Base-by-base conservation (phyloP, 2,797 vertebrate species). In the Crenichthys baileyi region DNA sequence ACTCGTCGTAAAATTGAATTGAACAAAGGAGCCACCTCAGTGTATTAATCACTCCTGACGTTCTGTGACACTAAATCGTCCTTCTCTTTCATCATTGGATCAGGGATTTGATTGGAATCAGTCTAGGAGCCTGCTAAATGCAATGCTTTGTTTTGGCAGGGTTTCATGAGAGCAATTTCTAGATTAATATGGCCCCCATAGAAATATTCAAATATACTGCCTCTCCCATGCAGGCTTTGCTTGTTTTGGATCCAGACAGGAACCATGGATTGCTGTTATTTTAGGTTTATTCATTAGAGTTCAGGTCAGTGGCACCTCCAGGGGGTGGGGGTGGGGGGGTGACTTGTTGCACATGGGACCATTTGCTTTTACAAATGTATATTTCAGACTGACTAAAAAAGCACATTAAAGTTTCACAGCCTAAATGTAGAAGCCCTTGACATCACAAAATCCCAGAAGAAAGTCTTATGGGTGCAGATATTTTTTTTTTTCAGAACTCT, bases 1-100 rank as follows among this genome's bases (percentile, higher is more conserved):
- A n/a, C n/a, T n/a, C n/a, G n/a, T n/a, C n/a, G n/a, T n/a, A n/a
- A n/a, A n/a, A n/a, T n/a, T n/a, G n/a, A n/a, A n/a, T n/a, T n/a
- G 78, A 85, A 89, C 85, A 88, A 92, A 88, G 87, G 16, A 73
- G 79, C 79, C 85, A 83, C 78, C 79, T 87, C 78, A 36, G 29
- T 71, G 75, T 71, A 92, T 90, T 87, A 91, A 92, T 88, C 87
- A 88, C 77, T 22, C 3, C 0, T 78, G 81, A 83, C 63, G 63
- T 81, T 80, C 77, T 85, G 85, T 90, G 85, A 82, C 75, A 83
- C 58, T 24, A 63, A 80, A 75, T 72, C 11, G 29, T 85, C 76
- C 75, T 58, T 29, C 55, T 85, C 84, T 83, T 87, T 88, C 87
- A 88, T 12, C 12, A 41, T 36, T 16, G 81, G 85, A 88, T 91